These are phyloP conservation scores for Furcula furcula DNA, from an alignment of 2,888 invertebrate genomes.

Conservation along the genomic window DNA sequence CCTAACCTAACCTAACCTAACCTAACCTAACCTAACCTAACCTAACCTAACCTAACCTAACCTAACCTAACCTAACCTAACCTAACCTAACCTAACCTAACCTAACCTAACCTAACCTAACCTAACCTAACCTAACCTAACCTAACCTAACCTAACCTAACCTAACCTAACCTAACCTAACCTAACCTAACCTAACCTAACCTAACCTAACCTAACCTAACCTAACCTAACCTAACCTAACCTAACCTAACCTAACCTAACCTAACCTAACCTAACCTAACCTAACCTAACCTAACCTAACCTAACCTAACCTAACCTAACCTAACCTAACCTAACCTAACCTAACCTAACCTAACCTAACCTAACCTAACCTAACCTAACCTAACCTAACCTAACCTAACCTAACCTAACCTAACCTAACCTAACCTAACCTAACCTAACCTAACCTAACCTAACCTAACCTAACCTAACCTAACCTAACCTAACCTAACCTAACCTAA, in stretches of 20 bases:
- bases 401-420: no score
- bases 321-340: conserved; percentile 12
- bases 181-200: no score
- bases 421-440: conserved; percentile 8
- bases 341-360: conserved; percentile 11
- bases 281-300: no score
- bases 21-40: conserved; percentile 18
- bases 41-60: conserved; percentile 14
- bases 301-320: conserved; percentile 9
- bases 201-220: no score
- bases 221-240: not conserved
- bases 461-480: conserved; percentile 6
- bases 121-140: no score
- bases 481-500: no score
- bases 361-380: conserved; percentile 10
- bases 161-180: no score
- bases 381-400: conserved; percentile 8
- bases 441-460: conserved; percentile 6
- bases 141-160: no score
- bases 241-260: no score
- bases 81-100: conserved; percentile 13
- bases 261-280: no score
- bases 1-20: conserved; percentile 16
- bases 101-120: conserved; percentile 11
- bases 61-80: conserved; percentile 13